Conservation (phyloP, 2,113 vertebrate species). For the Barbus barbus region DNA sequence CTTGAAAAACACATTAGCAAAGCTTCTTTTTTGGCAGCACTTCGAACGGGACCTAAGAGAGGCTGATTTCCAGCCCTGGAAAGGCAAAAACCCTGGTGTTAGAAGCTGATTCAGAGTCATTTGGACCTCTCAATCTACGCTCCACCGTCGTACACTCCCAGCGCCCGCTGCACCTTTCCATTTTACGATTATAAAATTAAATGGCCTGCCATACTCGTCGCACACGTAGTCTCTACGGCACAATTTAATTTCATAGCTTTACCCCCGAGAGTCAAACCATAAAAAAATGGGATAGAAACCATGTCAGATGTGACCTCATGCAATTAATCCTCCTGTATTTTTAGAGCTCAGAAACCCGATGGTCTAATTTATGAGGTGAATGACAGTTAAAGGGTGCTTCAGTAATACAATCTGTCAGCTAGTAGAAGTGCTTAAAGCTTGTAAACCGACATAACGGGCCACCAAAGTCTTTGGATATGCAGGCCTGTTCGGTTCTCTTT, state of each 20-base stretch:
- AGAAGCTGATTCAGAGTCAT: neutral
- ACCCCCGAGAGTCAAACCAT: slow-evolving; percentile 65
- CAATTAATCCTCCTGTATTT: slow-evolving; percentile 75
- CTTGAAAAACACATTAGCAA: slow-evolving; percentile 33
- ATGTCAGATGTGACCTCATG: slow-evolving; percentile 74
- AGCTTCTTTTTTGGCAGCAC: slow-evolving; percentile 20
- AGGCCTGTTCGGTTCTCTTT: neutral
- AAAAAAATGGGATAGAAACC: slow-evolving; percentile 71
- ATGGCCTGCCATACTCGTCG: slow-evolving; percentile 49
- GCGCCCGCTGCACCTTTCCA: neutral
- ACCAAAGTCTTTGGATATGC: neutral
- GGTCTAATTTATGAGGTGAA: slow-evolving; percentile 64
- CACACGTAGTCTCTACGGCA: slow-evolving; percentile 62
- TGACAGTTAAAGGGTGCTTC: slow-evolving; percentile 46
- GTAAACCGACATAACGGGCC: slow-evolving; percentile 12
- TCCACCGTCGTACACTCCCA: neutral
- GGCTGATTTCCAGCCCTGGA: neutral
- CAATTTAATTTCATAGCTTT: slow-evolving; percentile 71
- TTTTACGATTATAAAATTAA: slow-evolving; percentile 54
- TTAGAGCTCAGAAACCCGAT: slow-evolving; percentile 65
- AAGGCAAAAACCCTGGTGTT: slow-evolving; percentile 3
- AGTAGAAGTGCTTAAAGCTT: slow-evolving; percentile 35
- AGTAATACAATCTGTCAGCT: slow-evolving; percentile 32
- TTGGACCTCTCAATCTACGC: neutral
- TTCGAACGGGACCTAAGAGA: slow-evolving; percentile 1